Evolutionary conservation across 53 echinoderm and acorn worm species (phyloP).

Genomic region (Actinopyga echinites): DNA sequence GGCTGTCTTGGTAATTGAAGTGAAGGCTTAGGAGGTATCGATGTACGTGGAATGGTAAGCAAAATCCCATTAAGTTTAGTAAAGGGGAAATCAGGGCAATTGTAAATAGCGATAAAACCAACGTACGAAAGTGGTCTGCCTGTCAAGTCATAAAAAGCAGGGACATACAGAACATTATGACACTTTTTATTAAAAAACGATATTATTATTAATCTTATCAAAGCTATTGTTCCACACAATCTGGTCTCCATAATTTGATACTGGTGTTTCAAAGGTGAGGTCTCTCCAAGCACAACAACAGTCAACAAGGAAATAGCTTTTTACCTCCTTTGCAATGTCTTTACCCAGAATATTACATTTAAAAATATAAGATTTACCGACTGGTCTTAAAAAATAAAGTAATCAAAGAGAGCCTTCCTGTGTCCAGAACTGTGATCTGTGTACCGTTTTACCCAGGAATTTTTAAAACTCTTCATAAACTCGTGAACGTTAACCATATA

Average conservation of each 20-base stretch:
- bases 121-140: neutral
- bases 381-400: neutral
- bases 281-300: no score
- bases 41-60: neutral
- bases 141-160: neutral
- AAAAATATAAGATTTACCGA: neutral
- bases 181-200: neutral
- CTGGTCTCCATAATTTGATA: neutral
- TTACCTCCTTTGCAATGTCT: neutral
- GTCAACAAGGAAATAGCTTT: neutral
- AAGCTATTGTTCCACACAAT: conserved; percentile 6
- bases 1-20: neutral
- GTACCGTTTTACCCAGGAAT: neutral
- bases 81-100: neutral
- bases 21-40: neutral
- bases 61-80: neutral
- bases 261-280: neutral
- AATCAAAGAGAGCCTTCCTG: neutral
- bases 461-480: neutral
- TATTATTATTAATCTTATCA: neutral
- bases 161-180: neutral
- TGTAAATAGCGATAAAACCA: neutral
- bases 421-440: neutral
- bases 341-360: neutral
- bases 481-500: no score